Conservation (phyloP, 2,888 invertebrate genomes). For the Xanthorhoe spadicearia region DNA sequence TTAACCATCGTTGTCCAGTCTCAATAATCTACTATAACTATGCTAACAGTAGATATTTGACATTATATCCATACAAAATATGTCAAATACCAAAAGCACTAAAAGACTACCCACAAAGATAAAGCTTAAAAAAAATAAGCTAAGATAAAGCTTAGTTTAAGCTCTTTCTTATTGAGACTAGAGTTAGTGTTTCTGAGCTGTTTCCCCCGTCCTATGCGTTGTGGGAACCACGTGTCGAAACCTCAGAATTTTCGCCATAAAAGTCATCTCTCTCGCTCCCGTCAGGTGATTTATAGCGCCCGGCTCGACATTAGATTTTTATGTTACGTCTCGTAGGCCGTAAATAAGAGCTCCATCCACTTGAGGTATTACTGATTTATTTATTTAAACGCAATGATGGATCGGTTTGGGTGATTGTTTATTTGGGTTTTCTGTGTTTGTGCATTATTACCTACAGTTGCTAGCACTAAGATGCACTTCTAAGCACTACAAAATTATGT, state of each 20-base stretch:
- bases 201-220: constrained; percentile 46
- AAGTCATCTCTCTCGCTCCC: constrained; percentile 52
- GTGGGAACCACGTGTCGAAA: constrained; percentile 74
- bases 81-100: no score
- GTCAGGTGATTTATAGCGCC: constrained; percentile 41
- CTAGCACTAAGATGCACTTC: no score
- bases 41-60: no score
- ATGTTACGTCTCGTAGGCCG: constrained; percentile 72
- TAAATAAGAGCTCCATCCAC: constrained; percentile 68
- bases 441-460: no score
- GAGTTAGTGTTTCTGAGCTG: constrained; percentile 47
- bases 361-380: constrained; percentile 70
- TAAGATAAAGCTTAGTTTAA: no score
- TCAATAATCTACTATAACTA: no score
- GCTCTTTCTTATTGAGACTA: no score
- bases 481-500: no score
- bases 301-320: constrained; percentile 73
- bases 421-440: constrained; percentile 19
- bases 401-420: constrained; percentile 50
- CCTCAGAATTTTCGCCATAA: constrained; percentile 70
- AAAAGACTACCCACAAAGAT: no score
- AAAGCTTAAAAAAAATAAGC: no score
- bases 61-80: no score
- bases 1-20: no score
- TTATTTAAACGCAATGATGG: constrained; percentile 73